These are phyloP conservation scores for Ispidina picta DNA, from an alignment of 2,797 vertebrate genomes.

Conservation along the genomic window DNA sequence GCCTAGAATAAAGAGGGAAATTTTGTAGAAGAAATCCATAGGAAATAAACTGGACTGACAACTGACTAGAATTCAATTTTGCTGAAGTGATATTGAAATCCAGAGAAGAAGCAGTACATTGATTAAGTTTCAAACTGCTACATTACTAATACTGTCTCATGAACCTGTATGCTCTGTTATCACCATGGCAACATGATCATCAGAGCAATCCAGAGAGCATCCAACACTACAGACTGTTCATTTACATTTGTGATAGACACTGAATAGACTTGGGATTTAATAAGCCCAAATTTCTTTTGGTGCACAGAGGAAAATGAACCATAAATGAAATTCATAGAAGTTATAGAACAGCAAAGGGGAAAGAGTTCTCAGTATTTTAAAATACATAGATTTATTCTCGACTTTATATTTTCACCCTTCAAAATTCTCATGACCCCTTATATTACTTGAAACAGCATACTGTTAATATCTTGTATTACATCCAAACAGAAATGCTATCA, in stretches of 20 bases:
- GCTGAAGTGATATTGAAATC: constrained; percentile 76
- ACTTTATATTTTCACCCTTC: not conserved
- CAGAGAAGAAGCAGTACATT: constrained; percentile 53
- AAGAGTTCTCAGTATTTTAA: not conserved
- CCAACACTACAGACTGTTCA: constrained; percentile 53
- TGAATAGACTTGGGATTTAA: constrained; percentile 57
- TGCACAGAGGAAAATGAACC: constrained; percentile 23
- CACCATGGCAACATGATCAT: constrained; percentile 76
- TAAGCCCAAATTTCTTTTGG: constrained; percentile 21
- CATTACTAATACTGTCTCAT: constrained; percentile 73
- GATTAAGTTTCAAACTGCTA: constrained; percentile 76
- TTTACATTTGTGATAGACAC: constrained; percentile 72
- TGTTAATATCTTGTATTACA: not conserved
- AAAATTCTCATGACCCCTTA: not conserved
- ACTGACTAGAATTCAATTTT: constrained; percentile 79
- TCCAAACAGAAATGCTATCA: not conserved
- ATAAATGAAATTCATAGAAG: constrained; percentile 2
- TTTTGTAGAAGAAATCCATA: constrained; percentile 68
- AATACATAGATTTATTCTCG: not conserved
- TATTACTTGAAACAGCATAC: not conserved
- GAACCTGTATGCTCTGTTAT: constrained; percentile 68
- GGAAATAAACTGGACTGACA: constrained; percentile 75
- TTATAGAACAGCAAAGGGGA: not conserved
- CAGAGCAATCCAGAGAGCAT: constrained; percentile 56
- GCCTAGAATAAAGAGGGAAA: constrained; percentile 72